These are phyloP conservation scores for Plestiodon gilberti DNA, from an alignment of 2,113 vertebrate species.

Conservation along the genomic window DNA sequence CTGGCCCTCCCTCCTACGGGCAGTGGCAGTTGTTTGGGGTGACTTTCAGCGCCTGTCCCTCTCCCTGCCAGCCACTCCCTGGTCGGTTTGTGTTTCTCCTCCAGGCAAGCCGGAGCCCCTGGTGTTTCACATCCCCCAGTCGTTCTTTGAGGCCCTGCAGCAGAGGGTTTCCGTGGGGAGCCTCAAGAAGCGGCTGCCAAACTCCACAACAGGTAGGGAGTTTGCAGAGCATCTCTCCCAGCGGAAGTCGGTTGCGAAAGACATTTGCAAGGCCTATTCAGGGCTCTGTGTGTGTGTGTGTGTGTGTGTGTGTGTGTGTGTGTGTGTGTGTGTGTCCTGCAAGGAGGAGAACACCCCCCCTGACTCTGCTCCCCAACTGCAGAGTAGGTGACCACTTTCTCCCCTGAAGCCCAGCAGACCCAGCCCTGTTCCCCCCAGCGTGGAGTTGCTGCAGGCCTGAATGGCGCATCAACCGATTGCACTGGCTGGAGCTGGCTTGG, in stretches of 20 bases:
- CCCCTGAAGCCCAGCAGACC: too few species aligned
- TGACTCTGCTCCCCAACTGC: too few species aligned
- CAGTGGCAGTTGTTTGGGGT: too few species aligned
- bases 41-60: not conserved
- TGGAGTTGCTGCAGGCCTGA: too few species aligned
- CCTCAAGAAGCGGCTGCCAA: slow-evolving; percentile 90
- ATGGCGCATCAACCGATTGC: too few species aligned
- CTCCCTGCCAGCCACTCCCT: too few species aligned
- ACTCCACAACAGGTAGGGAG: slow-evolving; percentile 85
- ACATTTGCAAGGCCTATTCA: not conserved
- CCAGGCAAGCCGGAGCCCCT: slow-evolving; percentile 88
- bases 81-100: not conserved
- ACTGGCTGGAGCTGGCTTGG: not conserved
- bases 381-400: too few species aligned
- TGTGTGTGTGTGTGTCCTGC: too few species aligned
- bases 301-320: too few species aligned
- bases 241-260: not conserved
- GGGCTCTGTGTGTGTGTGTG: too few species aligned
- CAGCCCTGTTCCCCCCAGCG: too few species aligned
- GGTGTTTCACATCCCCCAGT: slow-evolving; percentile 91
- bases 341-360: too few species aligned
- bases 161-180: slow-evolving; percentile 89
- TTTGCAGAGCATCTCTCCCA: not conserved
- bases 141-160: slow-evolving; percentile 91
- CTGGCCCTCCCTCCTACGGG: not conserved